A percentile compares a stretch with the other conserved stretches of the same genome.
These are phyloP conservation scores for Linnaemya vulpina DNA, from an alignment of 2,888 invertebrate genomes.

Conservation along the genomic window DNA sequence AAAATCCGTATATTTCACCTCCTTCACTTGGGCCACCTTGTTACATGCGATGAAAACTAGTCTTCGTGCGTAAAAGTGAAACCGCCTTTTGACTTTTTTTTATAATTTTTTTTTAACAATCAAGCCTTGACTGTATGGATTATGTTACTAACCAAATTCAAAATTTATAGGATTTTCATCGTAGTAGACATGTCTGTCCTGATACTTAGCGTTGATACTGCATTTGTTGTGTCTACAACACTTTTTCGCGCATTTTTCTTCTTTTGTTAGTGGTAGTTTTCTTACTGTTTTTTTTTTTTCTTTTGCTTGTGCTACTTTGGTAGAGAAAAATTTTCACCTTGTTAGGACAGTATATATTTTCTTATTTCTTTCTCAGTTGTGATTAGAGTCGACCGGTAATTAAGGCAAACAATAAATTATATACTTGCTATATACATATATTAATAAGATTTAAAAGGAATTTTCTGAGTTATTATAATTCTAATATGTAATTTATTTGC, in stretches of 20 bases:
- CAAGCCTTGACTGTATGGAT: constrained; percentile 14
- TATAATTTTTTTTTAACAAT: neutral
- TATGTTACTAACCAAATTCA: neutral
- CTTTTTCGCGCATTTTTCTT: constrained; percentile 67
- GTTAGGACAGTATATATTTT: constrained; percentile 22
- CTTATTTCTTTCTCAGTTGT: neutral
- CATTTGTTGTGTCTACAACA: constrained; percentile 48
- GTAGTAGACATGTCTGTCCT: constrained; percentile 54
- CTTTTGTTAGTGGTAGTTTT: constrained; percentile 44
- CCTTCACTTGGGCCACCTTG: constrained; percentile 16
- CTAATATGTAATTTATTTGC: constrained; percentile 1
- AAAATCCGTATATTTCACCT: neutral
- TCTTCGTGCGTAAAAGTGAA: constrained; percentile 7
- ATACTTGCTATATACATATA: neutral
- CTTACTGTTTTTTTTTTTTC: constrained; percentile 27
- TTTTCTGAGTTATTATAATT: neutral
- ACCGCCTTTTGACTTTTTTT: constrained; percentile 8
- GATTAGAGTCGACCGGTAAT: neutral
- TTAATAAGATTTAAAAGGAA: constrained; percentile 14
- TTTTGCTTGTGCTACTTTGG: constrained; percentile 50
- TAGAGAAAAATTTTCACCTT: constrained; percentile 59
- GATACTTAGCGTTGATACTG: constrained; percentile 19
- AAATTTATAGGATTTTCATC: constrained; percentile 45
- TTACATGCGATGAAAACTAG: constrained; percentile 10
- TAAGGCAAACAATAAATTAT: neutral